phyloP scores from a whole-genome alignment of 2,888 invertebrate genomes.

The Panorpa germanica region DNA sequence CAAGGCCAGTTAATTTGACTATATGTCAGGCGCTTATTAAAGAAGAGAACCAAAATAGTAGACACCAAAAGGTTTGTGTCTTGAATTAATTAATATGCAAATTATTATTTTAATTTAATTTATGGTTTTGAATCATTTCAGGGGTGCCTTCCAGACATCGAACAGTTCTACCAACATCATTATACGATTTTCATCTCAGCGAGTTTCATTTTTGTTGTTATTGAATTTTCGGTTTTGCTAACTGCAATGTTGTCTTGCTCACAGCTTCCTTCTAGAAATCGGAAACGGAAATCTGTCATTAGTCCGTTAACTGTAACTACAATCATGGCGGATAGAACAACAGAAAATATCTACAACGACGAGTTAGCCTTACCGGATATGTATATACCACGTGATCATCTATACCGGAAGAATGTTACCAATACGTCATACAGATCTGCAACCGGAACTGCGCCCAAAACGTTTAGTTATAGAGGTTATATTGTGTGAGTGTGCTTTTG shows the following conservation, averaged over 20 bases:
- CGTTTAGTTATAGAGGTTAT: no score
- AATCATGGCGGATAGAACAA: no score
- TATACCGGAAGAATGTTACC: no score
- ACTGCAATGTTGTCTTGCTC: slow-evolving; percentile 54
- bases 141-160: slow-evolving; percentile 50
- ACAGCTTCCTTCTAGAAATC: no score
- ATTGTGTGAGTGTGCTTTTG: no score
- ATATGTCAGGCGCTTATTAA: slow-evolving; percentile 39
- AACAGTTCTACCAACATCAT: slow-evolving; percentile 61
- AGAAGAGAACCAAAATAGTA: slow-evolving; percentile 18
- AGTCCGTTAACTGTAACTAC: no score
- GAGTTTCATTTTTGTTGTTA: slow-evolving; percentile 44
- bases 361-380: no score
- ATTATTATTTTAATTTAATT: not conserved
- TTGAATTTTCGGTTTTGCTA: slow-evolving; percentile 52
- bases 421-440: no score
- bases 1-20: slow-evolving; percentile 47
- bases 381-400: no score
- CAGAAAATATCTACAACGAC: no score
- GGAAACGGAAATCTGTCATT: no score
- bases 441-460: no score
- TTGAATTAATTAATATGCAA: slow-evolving; percentile 9
- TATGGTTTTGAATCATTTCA: slow-evolving; percentile 19
- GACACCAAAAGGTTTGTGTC: slow-evolving; percentile 15
- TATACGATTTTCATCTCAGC: slow-evolving; percentile 46